Evolutionary conservation across 2,113 vertebrate species (phyloP).

Genomic region (Rhinoderma darwinii): DNA sequence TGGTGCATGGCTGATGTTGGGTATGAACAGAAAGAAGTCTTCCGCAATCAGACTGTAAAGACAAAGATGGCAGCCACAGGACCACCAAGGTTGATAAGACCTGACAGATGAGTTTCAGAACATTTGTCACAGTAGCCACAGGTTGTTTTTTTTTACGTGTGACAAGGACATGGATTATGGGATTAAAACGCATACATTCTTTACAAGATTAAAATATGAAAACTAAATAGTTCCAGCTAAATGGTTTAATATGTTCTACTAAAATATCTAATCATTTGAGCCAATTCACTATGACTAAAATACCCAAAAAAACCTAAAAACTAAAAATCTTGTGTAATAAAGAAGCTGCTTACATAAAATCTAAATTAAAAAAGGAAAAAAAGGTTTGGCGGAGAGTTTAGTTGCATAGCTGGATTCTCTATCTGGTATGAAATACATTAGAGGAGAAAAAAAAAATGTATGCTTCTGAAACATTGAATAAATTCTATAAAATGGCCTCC

Average conservation of each 20-base stretch:
- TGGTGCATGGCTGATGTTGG: background rate
- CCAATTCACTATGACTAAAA: background rate
- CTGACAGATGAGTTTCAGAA: background rate
- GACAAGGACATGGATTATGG: background rate
- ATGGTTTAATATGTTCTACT: background rate
- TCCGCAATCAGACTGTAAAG: background rate
- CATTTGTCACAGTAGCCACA: background rate
- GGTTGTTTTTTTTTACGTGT: rapidly evolving
- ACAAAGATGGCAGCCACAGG: background rate
- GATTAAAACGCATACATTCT: background rate
- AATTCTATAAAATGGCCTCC: too few relatives aligned
- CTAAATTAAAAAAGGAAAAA: conserved; percentile 9
- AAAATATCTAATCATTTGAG: background rate
- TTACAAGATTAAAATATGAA: background rate
- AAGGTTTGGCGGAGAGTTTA: background rate
- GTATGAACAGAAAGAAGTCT: background rate
- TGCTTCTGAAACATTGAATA: background rate
- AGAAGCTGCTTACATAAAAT: background rate
- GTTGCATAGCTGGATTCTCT: conserved; percentile 40
- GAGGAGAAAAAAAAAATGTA: background rate
- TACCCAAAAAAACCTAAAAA: background rate
- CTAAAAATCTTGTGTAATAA: background rate
- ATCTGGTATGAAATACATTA: background rate
- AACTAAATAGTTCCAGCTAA: background rate
- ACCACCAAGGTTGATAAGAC: background rate